Conservation (phyloP, 30 jellyfish, hydroid and myxozoan species). For the Aurelia aurita region DNA sequence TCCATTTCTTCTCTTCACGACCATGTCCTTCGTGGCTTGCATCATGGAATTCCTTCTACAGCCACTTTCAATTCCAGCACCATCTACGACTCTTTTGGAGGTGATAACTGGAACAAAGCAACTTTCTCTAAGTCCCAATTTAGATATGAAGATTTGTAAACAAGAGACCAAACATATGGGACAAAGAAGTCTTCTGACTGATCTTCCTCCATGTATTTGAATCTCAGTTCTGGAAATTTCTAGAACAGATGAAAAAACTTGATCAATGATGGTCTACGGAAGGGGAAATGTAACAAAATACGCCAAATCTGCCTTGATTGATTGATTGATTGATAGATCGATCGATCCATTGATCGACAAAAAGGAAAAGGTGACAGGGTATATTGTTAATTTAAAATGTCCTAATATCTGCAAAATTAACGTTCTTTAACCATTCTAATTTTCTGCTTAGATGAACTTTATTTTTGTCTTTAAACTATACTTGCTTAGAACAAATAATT, state of each 20-base stretch:
- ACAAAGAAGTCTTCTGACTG: conserved; percentile 91
- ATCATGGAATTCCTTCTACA: neutral
- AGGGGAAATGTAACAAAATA: no score
- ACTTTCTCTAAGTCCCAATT: conserved; percentile 77
- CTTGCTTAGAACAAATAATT: no score
- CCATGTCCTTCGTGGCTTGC: neutral
- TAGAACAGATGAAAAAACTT: conserved; percentile 13
- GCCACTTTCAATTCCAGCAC: neutral
- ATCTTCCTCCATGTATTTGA: conserved; percentile 91
- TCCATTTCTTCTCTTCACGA: no score
- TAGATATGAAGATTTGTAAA: conserved; percentile 80
- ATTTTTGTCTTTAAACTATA: no score
- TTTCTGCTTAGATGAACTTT: no score
- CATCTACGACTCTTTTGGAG: conserved; percentile 8
- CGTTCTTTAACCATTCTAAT: no score
- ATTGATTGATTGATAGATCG: neutral
- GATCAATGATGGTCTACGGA: neutral
- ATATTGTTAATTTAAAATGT: no score
- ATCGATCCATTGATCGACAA: neutral
- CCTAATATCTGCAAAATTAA: no score
- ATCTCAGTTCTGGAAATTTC: conserved; percentile 85
- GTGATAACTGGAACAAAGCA: conserved; percentile 62
- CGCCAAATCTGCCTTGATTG: neutral
- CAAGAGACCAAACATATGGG: conserved; percentile 91
- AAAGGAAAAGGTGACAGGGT: neutral